These are phyloP conservation scores for Catocala sponsa DNA, from an alignment of 2,888 invertebrate genomes.

Conservation along the genomic window DNA sequence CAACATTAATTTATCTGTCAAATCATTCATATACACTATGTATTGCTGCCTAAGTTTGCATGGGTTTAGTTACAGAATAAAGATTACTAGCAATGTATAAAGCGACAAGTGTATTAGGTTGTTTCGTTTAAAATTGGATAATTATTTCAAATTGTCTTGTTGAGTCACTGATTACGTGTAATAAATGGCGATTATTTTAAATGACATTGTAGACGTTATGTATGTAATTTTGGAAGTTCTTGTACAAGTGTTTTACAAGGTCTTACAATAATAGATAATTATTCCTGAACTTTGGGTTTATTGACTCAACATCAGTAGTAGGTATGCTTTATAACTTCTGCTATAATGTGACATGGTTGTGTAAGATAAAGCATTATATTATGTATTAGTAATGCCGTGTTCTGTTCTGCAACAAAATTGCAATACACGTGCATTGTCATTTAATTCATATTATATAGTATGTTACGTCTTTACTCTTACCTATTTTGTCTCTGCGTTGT, in stretches of 20 bases:
- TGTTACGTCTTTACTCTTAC: too few relatives aligned
- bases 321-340: too few relatives aligned
- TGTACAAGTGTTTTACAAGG: slow-evolving; percentile 31
- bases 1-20: slow-evolving; percentile 38
- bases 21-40: slow-evolving; percentile 15
- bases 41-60: slow-evolving; percentile 28
- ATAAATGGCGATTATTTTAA: slow-evolving; percentile 32
- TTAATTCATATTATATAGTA: too few relatives aligned
- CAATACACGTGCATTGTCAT: too few relatives aligned
- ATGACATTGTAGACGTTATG: slow-evolving; percentile 30
- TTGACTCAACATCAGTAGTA: too few relatives aligned
- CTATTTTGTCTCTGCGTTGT: too few relatives aligned
- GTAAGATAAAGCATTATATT: too few relatives aligned
- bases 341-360: too few relatives aligned
- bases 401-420: too few relatives aligned
- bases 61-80: slow-evolving; percentile 6
- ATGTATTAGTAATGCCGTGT: too few relatives aligned
- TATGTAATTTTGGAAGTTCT: slow-evolving; percentile 39
- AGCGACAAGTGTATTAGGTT: slow-evolving; percentile 10
- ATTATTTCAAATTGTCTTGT: slow-evolving; percentile 34
- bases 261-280: slow-evolving; percentile 13
- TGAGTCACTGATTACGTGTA: slow-evolving; percentile 20
- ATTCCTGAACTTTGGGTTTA: slow-evolving; percentile 3
- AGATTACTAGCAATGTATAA: slow-evolving; percentile 25
- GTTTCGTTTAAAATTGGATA: slow-evolving; percentile 35